A percentile compares a stretch with the other conserved stretches of the same genome.
phyloP scores from a whole-genome alignment of 1,140 invertebrate genomes.

The Hyles vespertilio region DNA sequence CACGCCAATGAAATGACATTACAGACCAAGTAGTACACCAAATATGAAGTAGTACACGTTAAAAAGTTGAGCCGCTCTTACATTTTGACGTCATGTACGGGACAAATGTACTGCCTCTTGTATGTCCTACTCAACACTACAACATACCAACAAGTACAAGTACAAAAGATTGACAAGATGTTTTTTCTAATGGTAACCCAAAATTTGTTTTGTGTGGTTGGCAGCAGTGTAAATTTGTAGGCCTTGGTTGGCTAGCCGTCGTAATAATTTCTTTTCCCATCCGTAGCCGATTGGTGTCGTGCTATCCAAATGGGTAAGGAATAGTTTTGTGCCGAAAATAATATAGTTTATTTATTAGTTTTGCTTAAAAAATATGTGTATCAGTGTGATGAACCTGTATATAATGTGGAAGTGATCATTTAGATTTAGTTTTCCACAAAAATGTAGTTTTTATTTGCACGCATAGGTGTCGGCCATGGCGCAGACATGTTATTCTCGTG shows the following conservation, averaged over 20 bases:
- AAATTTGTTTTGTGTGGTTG: conserved; percentile 43
- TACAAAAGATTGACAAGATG: neutral
- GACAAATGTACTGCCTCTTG: no score
- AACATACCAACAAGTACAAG: no score
- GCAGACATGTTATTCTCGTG: conserved; percentile 75
- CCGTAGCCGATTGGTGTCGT: conserved; percentile 72
- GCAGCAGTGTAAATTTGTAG: conserved; percentile 45
- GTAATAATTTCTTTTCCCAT: conserved; percentile 70
- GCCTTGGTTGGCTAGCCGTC: conserved; percentile 46
- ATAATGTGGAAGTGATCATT: conserved; percentile 41
- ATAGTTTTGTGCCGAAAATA: conserved; percentile 55
- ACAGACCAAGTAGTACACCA: no score
- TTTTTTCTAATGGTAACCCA: conserved; percentile 29
- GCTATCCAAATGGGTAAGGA: conserved; percentile 73
- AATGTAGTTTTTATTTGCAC: conserved; percentile 38
- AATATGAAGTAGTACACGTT: no score
- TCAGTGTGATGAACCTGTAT: conserved; percentile 35
- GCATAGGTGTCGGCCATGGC: conserved; percentile 70
- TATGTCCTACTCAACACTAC: no score
- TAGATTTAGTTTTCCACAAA: conserved; percentile 21
- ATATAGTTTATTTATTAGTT: conserved; percentile 42
- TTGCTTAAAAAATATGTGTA: conserved; percentile 35
- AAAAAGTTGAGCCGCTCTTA: no score
- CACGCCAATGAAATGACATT: no score
- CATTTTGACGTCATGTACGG: no score